These are phyloP conservation scores for Parotocinclus haroldoi DNA, from an alignment of 2,797 vertebrate genomes.

Conservation along the genomic window DNA sequence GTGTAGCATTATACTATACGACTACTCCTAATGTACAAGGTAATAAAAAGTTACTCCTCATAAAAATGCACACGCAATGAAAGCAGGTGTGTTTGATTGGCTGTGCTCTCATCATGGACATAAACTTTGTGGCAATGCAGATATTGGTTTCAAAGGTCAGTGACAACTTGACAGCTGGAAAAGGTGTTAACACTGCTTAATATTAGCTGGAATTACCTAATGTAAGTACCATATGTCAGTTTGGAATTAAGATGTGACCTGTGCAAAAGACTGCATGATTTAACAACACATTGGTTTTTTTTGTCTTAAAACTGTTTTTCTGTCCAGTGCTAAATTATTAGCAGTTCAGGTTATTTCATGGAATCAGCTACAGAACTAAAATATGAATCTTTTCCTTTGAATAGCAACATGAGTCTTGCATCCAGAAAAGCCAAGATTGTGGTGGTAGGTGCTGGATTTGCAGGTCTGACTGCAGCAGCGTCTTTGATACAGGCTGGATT, in stretches of 20 bases:
- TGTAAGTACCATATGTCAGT: slow-evolving; percentile 5
- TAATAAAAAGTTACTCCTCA: neutral
- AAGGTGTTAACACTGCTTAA: neutral
- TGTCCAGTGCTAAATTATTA: too few species aligned
- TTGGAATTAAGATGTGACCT: too few species aligned
- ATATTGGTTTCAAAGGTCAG: slow-evolving; percentile 13
- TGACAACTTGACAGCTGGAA: neutral
- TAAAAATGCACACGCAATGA: neutral
- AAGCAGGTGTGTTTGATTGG: too few species aligned
- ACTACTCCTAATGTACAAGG: too few species aligned
- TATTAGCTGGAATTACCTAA: neutral
- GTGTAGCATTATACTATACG: too few species aligned
- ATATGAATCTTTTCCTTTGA: neutral
- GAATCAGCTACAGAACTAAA: neutral
- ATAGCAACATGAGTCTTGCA: slow-evolving; percentile 12
- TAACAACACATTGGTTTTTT: too few species aligned
- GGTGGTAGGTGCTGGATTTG: slow-evolving; percentile 60
- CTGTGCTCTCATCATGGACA: too few species aligned
- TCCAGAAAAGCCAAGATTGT: slow-evolving; percentile 43
- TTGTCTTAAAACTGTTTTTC: too few species aligned
- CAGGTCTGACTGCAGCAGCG: slow-evolving; percentile 56
- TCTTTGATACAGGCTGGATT: slow-evolving; percentile 52
- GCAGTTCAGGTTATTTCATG: too few species aligned
- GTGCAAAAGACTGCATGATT: neutral
- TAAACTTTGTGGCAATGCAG: too few species aligned